Conservation (phyloP, 2,113 vertebrate genomes). For the Odontesthes bonariensis region DNA sequence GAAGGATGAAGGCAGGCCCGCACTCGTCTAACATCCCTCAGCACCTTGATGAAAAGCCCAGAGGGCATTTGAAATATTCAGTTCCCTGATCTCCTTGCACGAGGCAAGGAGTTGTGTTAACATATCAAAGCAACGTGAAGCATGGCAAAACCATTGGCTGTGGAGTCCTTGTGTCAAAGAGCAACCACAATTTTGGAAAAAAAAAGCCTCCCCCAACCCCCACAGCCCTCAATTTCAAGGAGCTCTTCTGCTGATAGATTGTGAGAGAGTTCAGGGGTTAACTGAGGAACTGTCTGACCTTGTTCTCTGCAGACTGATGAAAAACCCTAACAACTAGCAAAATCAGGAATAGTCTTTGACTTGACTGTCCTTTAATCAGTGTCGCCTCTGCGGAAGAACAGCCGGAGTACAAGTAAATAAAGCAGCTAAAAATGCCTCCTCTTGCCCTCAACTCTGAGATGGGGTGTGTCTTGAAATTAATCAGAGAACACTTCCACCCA, state of each 20-base stretch:
- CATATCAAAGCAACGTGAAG: conserved; percentile 45
- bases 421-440: conserved; percentile 9
- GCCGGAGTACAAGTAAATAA: conserved; percentile 10
- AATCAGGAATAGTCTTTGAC: conserved; percentile 17
- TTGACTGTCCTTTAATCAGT: conserved; percentile 38
- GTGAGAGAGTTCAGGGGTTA: conserved; percentile 61
- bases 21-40: conserved; percentile 68
- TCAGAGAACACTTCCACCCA: conserved; percentile 65
- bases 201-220: conserved; percentile 14
- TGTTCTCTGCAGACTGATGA: conserved; percentile 24
- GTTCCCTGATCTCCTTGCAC: conserved; percentile 35
- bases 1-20: conserved; percentile 63
- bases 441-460: conserved; percentile 16
- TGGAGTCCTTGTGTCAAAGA: conserved; percentile 26
- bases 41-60: conserved; percentile 48
- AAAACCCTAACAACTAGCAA: conserved; percentile 16
- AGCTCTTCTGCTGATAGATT: conserved; percentile 49
- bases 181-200: conserved; percentile 35
- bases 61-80: conserved; percentile 53
- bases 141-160: background rate
- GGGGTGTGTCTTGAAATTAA: conserved; percentile 71
- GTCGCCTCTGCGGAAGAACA: background rate
- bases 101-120: conserved; percentile 26
- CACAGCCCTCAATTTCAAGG: conserved; percentile 45
- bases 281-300: conserved; percentile 9